These are phyloP conservation scores for Sphenopsis melanotis DNA, from an alignment of 2,797 vertebrate species.

Conservation along the genomic window DNA sequence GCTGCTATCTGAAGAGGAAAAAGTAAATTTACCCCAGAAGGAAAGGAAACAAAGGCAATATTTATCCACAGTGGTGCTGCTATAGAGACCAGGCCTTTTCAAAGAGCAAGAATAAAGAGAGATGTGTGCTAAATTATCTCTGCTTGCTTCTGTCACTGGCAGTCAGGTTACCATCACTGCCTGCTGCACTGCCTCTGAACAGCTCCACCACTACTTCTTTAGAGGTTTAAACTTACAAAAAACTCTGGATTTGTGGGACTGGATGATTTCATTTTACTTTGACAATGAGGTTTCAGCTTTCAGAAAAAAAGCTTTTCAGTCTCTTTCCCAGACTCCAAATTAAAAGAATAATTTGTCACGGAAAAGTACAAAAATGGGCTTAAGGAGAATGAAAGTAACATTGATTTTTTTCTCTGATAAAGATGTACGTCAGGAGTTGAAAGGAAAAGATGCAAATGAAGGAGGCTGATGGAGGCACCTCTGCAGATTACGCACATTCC, in stretches of 20 bases:
- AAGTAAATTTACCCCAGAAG: background rate
- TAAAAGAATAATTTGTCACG: slow-evolving; percentile 41
- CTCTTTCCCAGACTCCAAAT: slow-evolving; percentile 36
- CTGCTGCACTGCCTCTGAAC: background rate
- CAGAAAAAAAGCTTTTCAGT: slow-evolving; percentile 44
- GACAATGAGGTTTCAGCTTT: slow-evolving; percentile 34
- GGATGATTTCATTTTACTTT: slow-evolving; percentile 54
- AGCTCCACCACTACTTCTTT: background rate
- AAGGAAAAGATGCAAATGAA: slow-evolving; percentile 10
- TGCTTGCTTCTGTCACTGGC: background rate
- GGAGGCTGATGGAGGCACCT: background rate
- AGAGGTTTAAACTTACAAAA: background rate
- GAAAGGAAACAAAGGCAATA: background rate
- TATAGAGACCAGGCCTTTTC: background rate
- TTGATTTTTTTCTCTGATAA: background rate
- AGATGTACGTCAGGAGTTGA: background rate
- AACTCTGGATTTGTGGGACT: background rate
- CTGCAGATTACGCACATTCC: background rate
- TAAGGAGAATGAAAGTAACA: background rate
- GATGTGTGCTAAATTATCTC: background rate
- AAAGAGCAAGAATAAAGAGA: background rate
- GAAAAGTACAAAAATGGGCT: slow-evolving; percentile 25
- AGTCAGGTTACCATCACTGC: slow-evolving; percentile 13
- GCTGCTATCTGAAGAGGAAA: background rate
- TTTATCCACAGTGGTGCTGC: background rate